Base-by-base conservation (phyloP, 2,797 vertebrate genomes). In the Paramormyrops hopkinsi region DNA sequence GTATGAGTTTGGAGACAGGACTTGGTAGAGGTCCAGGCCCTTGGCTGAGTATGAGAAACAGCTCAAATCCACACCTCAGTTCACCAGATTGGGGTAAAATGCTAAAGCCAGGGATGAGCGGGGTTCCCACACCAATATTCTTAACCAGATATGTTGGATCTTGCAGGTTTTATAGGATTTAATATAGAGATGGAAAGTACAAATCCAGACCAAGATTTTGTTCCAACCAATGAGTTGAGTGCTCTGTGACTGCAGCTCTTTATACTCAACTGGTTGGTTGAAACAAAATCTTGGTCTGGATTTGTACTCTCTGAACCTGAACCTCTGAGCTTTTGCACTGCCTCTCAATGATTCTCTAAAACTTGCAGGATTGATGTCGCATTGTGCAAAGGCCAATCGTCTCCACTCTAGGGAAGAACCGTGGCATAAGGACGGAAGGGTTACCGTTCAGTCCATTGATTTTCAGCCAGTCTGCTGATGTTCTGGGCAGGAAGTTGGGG, bases 401-500 rank as follows among this genome's bases (percentile, higher is more conserved):
- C 9, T 14, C 65, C 65, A 14, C 11, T 29, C 4, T 37, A 73
- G 12, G 29, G 65, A 37, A 73, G 29, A 14, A 73, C 1, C 29
- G 4, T 5, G 29, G 29, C 4, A 37, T 6, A 17, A 37, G 12
- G 11, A 22, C 4, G 25, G 25, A 50, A 29, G 44, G 91, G 12
- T 29, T 95, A 97, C 95, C 97, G 96, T 95, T 97, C 56, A 97
- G 93, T 90, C 97, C 95, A 85, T 96, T 89, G n/a, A 92, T 93
- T 91, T 95, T 94, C 8, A 97, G 93, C 96, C 97, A 97, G 86
- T 96, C 96, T 90, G 92, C 88, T 2, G 95, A 97, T 56, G 95
- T 94, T 92, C 91, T 93, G 73, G 93, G 92, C 90, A 92, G 93
- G 91, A 91, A 82, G 82, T 89, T 90, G 69, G 96, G 92, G 91